A percentile compares a stretch with the other conserved stretches of the same genome.
These are phyloP conservation scores for Parotia lawesii DNA, from an alignment of 2,113 vertebrate genomes.

Conservation along the genomic window DNA sequence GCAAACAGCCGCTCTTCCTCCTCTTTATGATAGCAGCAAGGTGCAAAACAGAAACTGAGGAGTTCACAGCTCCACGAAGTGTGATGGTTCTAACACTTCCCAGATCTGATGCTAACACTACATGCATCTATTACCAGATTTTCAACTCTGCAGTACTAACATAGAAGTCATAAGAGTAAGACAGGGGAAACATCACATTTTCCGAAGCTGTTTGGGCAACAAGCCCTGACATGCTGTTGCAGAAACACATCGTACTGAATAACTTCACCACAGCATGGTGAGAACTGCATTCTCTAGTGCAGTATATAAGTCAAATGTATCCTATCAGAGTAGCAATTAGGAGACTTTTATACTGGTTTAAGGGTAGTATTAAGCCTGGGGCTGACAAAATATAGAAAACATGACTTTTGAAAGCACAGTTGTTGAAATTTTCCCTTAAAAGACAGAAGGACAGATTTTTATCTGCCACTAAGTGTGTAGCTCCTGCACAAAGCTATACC, in stretches of 20 bases:
- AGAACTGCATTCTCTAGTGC: background rate
- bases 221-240: background rate
- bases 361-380: background rate
- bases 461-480: background rate
- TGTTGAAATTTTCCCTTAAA: background rate
- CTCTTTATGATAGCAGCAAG: slow-evolving; percentile 1
- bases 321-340: background rate
- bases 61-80: background rate
- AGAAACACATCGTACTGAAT: background rate
- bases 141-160: background rate
- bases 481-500: background rate
- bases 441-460: background rate
- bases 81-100: slow-evolving; percentile 20
- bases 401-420: background rate
- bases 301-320: background rate
- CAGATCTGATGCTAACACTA: background rate
- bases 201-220: background rate
- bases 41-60: slow-evolving; percentile 25
- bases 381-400: background rate
- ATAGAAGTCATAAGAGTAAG: background rate
- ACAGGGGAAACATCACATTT: background rate
- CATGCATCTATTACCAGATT: background rate
- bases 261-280: background rate
- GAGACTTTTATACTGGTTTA: background rate
- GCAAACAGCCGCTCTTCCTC: background rate